phyloP scores from a whole-genome alignment of 2,888 invertebrate genomes.

The Biston stratarius region DNA sequence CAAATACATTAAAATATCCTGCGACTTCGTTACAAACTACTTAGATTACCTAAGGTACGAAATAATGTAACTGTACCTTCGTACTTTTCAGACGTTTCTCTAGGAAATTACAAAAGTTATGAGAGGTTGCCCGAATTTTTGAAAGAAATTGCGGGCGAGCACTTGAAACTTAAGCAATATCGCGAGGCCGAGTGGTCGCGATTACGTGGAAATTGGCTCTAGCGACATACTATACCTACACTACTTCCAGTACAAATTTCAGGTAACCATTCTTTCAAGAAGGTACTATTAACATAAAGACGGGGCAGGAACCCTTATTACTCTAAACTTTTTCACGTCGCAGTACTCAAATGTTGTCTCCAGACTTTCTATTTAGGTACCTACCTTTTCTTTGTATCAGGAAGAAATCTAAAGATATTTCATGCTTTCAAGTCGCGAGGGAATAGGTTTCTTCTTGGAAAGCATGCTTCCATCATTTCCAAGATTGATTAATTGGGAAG shows the following conservation, averaged over 20 bases:
- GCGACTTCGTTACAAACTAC: background rate
- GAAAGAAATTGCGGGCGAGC: slow-evolving; percentile 48
- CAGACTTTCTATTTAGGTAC: no score
- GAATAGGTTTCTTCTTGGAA: no score
- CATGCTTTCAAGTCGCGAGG: no score
- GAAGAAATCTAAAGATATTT: no score
- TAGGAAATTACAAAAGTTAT: slow-evolving; percentile 55
- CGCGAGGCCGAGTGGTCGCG: slow-evolving; percentile 27
- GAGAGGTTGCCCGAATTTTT: slow-evolving; percentile 48
- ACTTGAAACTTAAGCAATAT: slow-evolving; percentile 58
- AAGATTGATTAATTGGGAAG: no score
- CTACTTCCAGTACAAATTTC: background rate
- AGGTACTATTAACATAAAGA: background rate
- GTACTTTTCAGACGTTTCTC: slow-evolving; percentile 35
- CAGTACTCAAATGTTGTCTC: no score
- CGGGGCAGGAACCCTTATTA: no score
- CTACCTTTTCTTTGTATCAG: no score
- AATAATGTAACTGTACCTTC: slow-evolving; percentile 12
- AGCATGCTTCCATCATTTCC: no score
- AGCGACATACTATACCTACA: background rate
- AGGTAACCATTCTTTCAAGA: background rate
- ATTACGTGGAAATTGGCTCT: slow-evolving; percentile 33
- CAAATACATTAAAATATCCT: no score
- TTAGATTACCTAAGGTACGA: background rate
- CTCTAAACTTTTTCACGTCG: no score